Conservation (phyloP, 2,797 vertebrate genomes). For the Acipenser transmontanus region DNA sequence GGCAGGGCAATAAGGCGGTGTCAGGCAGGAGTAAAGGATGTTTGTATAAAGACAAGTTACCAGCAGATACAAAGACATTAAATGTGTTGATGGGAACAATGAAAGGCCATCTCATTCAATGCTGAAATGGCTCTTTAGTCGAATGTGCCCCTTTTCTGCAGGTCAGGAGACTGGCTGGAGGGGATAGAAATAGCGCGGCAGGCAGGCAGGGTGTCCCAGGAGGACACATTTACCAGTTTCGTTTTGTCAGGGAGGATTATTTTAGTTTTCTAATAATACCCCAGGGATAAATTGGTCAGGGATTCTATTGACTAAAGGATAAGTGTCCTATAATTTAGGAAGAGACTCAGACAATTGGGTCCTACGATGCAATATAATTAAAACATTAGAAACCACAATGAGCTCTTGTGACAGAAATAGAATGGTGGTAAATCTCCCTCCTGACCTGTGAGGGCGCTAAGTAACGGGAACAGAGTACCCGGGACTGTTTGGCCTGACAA, state of each 20-base stretch:
- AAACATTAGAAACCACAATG: too few relatives aligned
- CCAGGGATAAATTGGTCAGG: slow-evolving; percentile 25
- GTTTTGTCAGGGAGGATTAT: slow-evolving; percentile 27
- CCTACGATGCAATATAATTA: too few relatives aligned
- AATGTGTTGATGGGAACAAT: slow-evolving; percentile 27
- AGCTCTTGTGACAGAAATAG: too few relatives aligned
- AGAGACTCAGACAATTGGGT: background rate
- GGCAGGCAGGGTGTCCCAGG: slow-evolving; percentile 18
- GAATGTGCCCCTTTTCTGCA: slow-evolving; percentile 22
- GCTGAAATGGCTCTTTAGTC: slow-evolving; percentile 27
- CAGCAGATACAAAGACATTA: slow-evolving; percentile 26
- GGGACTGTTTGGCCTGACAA: too few relatives aligned
- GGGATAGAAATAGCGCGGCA: background rate
- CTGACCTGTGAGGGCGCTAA: too few relatives aligned
- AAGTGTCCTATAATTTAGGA: slow-evolving; percentile 17
- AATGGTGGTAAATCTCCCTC: too few relatives aligned
- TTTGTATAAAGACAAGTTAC: slow-evolving; percentile 29
- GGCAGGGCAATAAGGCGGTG: slow-evolving; percentile 29
- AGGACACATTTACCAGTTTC: slow-evolving; percentile 22
- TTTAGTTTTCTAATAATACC: slow-evolving; percentile 27
- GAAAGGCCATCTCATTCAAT: slow-evolving; percentile 18
- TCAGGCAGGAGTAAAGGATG: slow-evolving; percentile 15
- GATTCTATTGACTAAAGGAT: slow-evolving; percentile 40
- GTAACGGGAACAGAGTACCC: too few relatives aligned
- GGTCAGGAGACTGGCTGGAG: slow-evolving; percentile 31